phyloP scores from a whole-genome alignment of 23 tunicate species.

The Styela plicata region DNA sequence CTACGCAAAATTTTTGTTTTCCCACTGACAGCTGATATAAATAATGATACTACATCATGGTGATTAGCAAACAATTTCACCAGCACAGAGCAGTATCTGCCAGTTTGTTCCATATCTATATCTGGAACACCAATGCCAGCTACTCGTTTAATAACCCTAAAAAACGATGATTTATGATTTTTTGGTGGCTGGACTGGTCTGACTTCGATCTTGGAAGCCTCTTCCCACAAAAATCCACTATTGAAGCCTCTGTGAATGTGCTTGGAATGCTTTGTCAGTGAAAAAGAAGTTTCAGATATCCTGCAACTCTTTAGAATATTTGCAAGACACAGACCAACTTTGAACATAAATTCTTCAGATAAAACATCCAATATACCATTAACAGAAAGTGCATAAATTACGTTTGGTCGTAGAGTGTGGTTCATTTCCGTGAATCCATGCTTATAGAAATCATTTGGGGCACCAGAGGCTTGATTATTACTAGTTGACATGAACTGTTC shows the following conservation, averaged over 20 bases:
- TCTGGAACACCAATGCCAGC: conserved; percentile 3
- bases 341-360: background rate
- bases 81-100: background rate
- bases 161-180: conserved; percentile 18
- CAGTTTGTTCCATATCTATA: background rate
- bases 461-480: background rate
- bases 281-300: background rate
- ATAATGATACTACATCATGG: conserved; percentile 40
- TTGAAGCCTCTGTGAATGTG: background rate
- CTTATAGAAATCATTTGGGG: background rate
- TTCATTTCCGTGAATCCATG: background rate
- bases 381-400: conserved; percentile 3
- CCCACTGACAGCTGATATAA: conserved; percentile 62
- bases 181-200: conserved; percentile 8
- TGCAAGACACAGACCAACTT: background rate
- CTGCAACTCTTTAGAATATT: background rate
- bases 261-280: background rate
- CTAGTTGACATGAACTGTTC: background rate
- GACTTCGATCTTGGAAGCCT: conserved; percentile 18
- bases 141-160: conserved; percentile 20
- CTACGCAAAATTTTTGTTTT: conserved; percentile 61
- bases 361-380: background rate
- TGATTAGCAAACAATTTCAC: conserved; percentile 19
- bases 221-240: background rate
- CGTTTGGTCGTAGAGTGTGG: background rate